phyloP scores from a whole-genome alignment of 2,888 invertebrate species.

The Luffia ferchaultella region DNA sequence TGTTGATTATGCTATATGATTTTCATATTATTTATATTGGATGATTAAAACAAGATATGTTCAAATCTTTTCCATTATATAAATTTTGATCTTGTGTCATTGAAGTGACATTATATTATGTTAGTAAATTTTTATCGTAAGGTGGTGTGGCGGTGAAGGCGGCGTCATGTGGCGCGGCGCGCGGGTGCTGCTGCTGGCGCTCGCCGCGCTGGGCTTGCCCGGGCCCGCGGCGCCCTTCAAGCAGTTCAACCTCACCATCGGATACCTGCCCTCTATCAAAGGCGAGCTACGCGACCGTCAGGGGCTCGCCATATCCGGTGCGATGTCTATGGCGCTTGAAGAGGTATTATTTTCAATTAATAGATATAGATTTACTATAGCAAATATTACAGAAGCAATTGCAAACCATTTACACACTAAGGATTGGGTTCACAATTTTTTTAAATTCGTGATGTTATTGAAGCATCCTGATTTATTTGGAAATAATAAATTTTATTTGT shows the following conservation, averaged over 20 bases:
- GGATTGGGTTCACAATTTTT: too few species aligned
- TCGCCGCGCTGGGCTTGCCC: slow-evolving; percentile 69
- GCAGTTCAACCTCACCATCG: slow-evolving; percentile 74
- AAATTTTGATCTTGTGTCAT: too few species aligned
- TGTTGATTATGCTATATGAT: too few species aligned
- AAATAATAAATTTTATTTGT: too few species aligned
- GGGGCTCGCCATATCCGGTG: slow-evolving; percentile 90
- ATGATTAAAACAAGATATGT: too few species aligned
- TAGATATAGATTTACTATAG: neutral
- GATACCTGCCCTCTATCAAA: slow-evolving; percentile 85
- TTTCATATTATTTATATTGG: too few species aligned
- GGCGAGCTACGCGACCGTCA: slow-evolving; percentile 80
- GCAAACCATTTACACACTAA: too few species aligned
- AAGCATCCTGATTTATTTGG: too few species aligned
- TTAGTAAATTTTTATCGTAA: slow-evolving; percentile 20
- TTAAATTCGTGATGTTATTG: too few species aligned
- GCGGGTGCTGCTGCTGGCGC: slow-evolving; percentile 72
- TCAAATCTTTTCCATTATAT: too few species aligned
- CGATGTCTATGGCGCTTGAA: slow-evolving; percentile 87
- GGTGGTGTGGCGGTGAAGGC: slow-evolving; percentile 54
- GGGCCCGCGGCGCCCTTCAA: slow-evolving; percentile 57
- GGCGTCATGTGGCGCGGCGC: slow-evolving; percentile 71
- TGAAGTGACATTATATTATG: too few species aligned
- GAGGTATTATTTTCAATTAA: slow-evolving; percentile 69
- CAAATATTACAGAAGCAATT: too few species aligned